phyloP scores from a whole-genome alignment of 2,888 invertebrate genomes.

The Sialis lutaria region DNA sequence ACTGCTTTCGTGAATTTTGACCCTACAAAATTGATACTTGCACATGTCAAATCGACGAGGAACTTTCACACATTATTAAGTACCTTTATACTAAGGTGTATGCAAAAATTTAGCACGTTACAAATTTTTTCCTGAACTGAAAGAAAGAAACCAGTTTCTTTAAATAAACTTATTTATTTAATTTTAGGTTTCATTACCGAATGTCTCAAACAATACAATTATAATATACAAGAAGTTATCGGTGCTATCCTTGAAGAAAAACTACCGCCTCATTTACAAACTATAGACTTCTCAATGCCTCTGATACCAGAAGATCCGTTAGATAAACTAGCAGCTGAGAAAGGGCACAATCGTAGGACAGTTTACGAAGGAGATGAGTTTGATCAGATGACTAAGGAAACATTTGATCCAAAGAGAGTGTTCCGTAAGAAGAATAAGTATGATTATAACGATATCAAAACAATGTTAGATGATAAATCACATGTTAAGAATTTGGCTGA shows the following conservation, averaged over 20 bases:
- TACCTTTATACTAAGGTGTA: too few relatives aligned
- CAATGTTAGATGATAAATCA: constrained; percentile 54
- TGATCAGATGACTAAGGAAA: constrained; percentile 52
- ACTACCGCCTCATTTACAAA: constrained; percentile 28
- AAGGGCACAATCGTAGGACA: constrained; percentile 41
- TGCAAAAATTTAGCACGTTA: too few relatives aligned
- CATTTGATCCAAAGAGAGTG: constrained; percentile 26
- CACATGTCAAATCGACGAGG: too few relatives aligned
- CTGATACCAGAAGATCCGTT: constrained; percentile 44
- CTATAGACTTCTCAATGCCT: constrained; percentile 33
- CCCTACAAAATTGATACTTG: too few relatives aligned
- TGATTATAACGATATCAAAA: constrained; percentile 37
- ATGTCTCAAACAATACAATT: constrained; percentile 61
- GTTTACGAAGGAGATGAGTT: constrained; percentile 61
- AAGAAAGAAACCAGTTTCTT: not conserved
- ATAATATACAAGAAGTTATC: constrained; percentile 58
- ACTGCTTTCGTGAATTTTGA: too few relatives aligned
- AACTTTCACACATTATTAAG: too few relatives aligned
- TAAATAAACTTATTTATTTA: not conserved
- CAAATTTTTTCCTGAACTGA: too few relatives aligned
- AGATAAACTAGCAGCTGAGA: constrained; percentile 33
- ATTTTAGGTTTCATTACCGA: constrained; percentile 39
- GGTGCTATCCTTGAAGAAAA: constrained; percentile 67
- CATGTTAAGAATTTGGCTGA: constrained; percentile 31
- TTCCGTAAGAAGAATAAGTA: constrained; percentile 41